Percentiles rank a stretch among this genome's conserved stretches.
These are phyloP conservation scores for Enhydra lutris DNA, from an alignment of 2,113 vertebrate genomes.

Conservation along the genomic window DNA sequence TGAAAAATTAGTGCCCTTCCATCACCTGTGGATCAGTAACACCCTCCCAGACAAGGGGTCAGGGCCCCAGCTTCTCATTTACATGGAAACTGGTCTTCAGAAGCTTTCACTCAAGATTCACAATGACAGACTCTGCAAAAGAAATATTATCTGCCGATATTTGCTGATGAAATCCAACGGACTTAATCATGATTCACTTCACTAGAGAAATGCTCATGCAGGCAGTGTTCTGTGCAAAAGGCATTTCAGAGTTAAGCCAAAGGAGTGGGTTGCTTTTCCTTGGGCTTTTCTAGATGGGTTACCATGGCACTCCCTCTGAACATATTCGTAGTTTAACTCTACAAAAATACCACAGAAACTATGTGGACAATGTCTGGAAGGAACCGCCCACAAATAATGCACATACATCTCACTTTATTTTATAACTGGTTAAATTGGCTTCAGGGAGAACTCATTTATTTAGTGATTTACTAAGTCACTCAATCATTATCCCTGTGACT, in stretches of 20 bases:
- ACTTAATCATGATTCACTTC: neutral
- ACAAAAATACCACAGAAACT: constrained; percentile 62
- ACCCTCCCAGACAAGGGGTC: neutral
- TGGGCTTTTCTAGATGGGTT: constrained; percentile 50
- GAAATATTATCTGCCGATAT: neutral
- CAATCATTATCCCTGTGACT: neutral
- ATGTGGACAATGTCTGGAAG: constrained; percentile 34
- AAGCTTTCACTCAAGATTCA: neutral
- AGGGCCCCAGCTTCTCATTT: neutral
- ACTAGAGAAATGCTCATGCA: neutral
- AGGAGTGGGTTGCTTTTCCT: constrained; percentile 25
- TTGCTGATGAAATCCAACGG: neutral
- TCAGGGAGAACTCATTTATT: neutral
- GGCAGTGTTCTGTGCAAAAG: neutral
- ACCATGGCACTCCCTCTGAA: constrained; percentile 56
- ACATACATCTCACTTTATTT: constrained; percentile 16
- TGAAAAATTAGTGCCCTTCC: neutral
- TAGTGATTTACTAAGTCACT: neutral
- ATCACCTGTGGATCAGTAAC: neutral
- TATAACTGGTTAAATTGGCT: constrained; percentile 4
- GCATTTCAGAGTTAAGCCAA: constrained; percentile 21
- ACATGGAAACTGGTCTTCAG: neutral
- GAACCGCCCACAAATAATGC: constrained; percentile 47
- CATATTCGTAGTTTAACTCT: constrained; percentile 54
- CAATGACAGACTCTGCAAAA: neutral